Percentiles rank a stretch among this genome's conserved stretches.
Evolutionary conservation across 2,113 vertebrate genomes (phyloP).

Genomic region (Cryptomyrus ogoouensis): DNA sequence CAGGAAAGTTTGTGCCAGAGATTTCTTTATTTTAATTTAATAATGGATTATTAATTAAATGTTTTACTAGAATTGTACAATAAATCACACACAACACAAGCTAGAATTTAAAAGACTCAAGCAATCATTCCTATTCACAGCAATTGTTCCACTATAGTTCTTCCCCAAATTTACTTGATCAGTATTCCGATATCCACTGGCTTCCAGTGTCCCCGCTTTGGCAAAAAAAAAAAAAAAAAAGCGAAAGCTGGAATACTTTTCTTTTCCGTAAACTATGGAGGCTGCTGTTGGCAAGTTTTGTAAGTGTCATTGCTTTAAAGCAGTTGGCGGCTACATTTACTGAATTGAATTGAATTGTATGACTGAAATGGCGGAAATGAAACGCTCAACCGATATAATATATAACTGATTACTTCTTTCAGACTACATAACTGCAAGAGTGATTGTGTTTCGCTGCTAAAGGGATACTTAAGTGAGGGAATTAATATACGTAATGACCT

Average conservation of each 20-base stretch:
- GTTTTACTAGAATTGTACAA: background rate
- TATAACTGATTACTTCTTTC: background rate
- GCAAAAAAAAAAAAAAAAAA: no score
- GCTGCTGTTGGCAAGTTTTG: background rate
- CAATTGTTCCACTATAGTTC: background rate
- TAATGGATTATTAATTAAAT: background rate
- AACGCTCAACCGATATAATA: background rate
- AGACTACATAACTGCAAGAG: background rate
- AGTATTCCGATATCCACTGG: background rate
- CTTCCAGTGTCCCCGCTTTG: background rate
- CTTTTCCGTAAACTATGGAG: background rate
- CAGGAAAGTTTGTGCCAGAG: background rate
- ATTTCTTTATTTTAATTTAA: background rate
- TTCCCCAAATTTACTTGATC: background rate
- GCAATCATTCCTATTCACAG: background rate
- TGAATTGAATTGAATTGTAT: background rate
- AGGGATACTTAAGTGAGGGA: background rate
- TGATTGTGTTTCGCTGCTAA: background rate
- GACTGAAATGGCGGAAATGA: background rate
- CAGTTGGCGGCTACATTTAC: background rate
- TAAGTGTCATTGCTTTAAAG: background rate
- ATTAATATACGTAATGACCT: background rate
- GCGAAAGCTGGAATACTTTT: background rate
- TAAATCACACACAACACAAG: background rate
- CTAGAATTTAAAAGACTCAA: background rate